Evolutionary conservation across 2,113 vertebrate genomes (phyloP).

Genomic region (Acrocephalus arundinaceus): DNA sequence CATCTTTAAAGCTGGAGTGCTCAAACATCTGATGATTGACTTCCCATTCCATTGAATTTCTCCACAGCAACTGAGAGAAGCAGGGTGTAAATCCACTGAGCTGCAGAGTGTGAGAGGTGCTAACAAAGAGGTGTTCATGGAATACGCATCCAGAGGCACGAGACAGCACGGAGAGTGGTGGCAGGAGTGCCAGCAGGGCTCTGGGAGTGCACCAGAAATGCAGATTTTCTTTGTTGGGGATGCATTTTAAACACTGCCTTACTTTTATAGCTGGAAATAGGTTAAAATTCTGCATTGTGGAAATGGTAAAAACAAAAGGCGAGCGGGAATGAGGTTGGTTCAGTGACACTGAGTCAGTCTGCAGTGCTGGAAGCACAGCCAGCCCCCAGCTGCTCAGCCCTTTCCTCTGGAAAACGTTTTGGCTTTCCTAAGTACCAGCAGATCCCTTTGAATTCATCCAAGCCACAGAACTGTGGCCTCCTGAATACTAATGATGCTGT

Average conservation of each 20-base stretch:
- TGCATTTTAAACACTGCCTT: neutral
- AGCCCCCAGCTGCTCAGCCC: neutral
- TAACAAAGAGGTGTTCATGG: neutral
- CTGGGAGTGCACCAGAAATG: neutral
- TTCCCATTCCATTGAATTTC: neutral
- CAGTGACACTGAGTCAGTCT: neutral
- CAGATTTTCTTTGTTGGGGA: neutral
- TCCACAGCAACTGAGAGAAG: neutral
- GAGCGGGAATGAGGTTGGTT: neutral
- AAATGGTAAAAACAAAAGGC: neutral
- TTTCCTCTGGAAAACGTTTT: neutral
- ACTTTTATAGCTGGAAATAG: neutral
- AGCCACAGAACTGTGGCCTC: neutral
- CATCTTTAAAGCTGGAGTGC: neutral
- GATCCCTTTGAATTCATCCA: conserved; percentile 9
- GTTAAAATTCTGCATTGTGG: neutral
- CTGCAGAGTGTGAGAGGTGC: neutral
- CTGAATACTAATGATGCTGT: conserved; percentile 23
- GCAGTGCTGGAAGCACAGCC: neutral
- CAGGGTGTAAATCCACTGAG: neutral
- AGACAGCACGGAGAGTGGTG: rapidly evolving
- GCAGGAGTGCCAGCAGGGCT: neutral
- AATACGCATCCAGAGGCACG: neutral
- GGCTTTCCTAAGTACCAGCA: neutral
- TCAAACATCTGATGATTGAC: neutral